phyloP scores from a whole-genome alignment of 2,888 invertebrate species.

The Oxytorus armatus region DNA sequence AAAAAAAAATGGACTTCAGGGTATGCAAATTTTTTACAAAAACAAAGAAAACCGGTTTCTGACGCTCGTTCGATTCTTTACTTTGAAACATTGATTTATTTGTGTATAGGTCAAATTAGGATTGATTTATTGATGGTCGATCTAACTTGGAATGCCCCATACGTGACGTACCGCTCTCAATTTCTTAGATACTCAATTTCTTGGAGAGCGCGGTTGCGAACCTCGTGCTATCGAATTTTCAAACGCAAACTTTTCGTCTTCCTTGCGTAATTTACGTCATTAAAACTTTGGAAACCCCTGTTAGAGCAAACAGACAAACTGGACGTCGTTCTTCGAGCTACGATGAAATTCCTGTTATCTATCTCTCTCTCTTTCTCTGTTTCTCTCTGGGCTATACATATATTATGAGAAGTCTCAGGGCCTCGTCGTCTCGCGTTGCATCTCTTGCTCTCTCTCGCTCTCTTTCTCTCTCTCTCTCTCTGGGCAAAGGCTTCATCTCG shows the following conservation, averaged over 20 bases:
- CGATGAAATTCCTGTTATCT: constrained; percentile 29
- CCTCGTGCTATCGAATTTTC: constrained; percentile 60
- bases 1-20: too few relatives aligned
- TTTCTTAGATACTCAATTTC: constrained; percentile 5
- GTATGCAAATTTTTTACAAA: too few relatives aligned
- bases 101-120: too few relatives aligned
- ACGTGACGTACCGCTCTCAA: constrained; percentile 1
- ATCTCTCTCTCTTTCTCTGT: constrained; percentile 21
- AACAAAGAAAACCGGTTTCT: too few relatives aligned
- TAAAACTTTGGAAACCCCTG: constrained; percentile 66
- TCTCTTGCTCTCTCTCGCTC: too few relatives aligned
- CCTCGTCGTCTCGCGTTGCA: not conserved
- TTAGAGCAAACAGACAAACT: constrained; percentile 60
- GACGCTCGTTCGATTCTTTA: too few relatives aligned
- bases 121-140: too few relatives aligned
- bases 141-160: not conserved
- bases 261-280: constrained; percentile 66
- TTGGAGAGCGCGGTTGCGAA: not conserved
- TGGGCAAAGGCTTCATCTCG: too few relatives aligned
- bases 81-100: too few relatives aligned
- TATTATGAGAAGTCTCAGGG: constrained; percentile 17
- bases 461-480: too few relatives aligned
- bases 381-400: not conserved
- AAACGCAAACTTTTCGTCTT: constrained; percentile 61
- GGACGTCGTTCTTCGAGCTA: constrained; percentile 43